Conservation (phyloP, 2,113 vertebrate genomes). For the Myodes glareolus region DNA sequence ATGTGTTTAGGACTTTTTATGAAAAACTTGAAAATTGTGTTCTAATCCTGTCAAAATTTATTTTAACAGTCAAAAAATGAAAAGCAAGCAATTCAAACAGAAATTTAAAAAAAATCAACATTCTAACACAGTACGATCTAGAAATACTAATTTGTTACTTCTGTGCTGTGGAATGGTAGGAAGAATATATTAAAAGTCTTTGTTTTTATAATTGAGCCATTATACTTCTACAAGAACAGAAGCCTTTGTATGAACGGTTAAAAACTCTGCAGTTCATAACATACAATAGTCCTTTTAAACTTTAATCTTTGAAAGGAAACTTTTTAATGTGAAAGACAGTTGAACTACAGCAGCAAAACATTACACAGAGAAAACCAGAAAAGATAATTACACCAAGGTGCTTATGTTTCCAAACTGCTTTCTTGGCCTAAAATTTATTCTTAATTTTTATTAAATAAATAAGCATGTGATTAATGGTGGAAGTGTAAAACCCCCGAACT, state of each 20-base stretch:
- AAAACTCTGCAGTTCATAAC: not conserved
- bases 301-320: not conserved
- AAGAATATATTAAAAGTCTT: not conserved
- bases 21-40: not conserved
- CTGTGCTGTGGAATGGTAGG: not conserved
- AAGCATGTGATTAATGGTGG: not conserved
- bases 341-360: not conserved
- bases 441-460: not conserved
- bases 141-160: not conserved
- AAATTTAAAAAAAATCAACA: not conserved
- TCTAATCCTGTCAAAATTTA: not conserved
- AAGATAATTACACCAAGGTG: not conserved
- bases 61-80: not conserved
- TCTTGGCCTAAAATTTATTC: not conserved
- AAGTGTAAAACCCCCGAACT: not conserved
- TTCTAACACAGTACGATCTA: not conserved
- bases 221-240: not conserved
- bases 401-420: not conserved
- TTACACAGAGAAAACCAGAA: not conserved
- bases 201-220: not conserved
- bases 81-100: not conserved
- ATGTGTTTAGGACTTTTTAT: not conserved
- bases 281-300: not conserved
- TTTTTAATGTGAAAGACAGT: not conserved
- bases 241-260: not conserved